phyloP scores from a whole-genome alignment of 2,888 invertebrate genomes.

The Rotaria sp. region DNA sequence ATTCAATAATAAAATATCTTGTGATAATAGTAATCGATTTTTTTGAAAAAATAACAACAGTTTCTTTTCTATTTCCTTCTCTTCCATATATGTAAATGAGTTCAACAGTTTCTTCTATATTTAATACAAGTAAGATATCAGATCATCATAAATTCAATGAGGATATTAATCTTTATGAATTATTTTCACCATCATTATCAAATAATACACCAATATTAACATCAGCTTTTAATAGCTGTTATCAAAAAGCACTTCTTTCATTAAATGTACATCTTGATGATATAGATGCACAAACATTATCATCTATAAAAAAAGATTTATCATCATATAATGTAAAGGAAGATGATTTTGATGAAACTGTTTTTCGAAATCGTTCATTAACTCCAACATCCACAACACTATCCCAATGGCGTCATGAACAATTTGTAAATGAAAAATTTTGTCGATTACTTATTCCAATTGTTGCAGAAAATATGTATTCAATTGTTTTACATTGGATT shows the following conservation, averaged over 20 bases:
- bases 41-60: too few species aligned
- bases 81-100: neutral
- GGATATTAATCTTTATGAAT: neutral
- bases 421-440: neutral
- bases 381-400: neutral
- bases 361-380: neutral
- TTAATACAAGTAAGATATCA: neutral
- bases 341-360: neutral
- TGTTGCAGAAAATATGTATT: neutral
- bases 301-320: neutral
- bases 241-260: neutral
- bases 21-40: too few species aligned
- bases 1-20: too few species aligned
- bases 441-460: neutral
- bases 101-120: neutral
- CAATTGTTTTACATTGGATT: neutral
- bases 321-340: neutral
- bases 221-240: neutral
- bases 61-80: too few species aligned
- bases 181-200: neutral
- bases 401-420: neutral
- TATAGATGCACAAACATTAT: neutral
- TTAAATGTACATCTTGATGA: neutral
- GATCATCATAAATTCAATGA: neutral
- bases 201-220: neutral